Percentiles rank a stretch among this genome's conserved stretches.
Evolutionary conservation across 2,797 vertebrate genomes (phyloP).

Genomic region (Manis crassicaudata): DNA sequence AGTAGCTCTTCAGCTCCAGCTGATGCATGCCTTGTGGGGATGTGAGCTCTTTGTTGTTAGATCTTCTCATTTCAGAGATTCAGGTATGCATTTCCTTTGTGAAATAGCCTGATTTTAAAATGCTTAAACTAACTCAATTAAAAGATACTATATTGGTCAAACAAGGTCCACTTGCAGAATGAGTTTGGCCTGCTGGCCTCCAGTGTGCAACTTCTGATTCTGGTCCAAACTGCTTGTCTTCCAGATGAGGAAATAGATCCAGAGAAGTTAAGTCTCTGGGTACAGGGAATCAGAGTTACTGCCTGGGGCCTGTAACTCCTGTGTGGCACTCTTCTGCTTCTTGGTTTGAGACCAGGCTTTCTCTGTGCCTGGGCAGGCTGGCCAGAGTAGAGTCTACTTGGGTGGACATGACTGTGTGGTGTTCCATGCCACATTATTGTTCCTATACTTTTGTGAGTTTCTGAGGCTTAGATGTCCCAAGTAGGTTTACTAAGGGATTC

Average conservation of each 20-base stretch:
- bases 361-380: neutral
- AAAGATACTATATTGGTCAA: conserved; percentile 25
- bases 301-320: neutral
- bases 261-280: neutral
- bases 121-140: conserved; percentile 22
- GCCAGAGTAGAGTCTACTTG: neutral
- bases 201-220: conserved; percentile 41
- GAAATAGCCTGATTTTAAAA: conserved; percentile 44
- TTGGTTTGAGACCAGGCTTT: neutral
- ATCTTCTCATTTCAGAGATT: neutral
- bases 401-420: neutral
- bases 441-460: conserved; percentile 17
- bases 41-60: neutral
- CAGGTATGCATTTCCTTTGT: conserved; percentile 4
- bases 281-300: neutral
- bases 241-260: conserved; percentile 27
- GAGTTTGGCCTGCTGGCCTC: neutral
- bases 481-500: neutral
- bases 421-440: neutral
- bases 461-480: neutral
- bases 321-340: neutral
- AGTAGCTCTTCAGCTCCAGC: neutral
- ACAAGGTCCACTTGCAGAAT: conserved; percentile 14
- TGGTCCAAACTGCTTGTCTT: conserved; percentile 16
- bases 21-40: neutral